Conservation (phyloP, 1,140 invertebrate species). For the Euura lappo region DNA sequence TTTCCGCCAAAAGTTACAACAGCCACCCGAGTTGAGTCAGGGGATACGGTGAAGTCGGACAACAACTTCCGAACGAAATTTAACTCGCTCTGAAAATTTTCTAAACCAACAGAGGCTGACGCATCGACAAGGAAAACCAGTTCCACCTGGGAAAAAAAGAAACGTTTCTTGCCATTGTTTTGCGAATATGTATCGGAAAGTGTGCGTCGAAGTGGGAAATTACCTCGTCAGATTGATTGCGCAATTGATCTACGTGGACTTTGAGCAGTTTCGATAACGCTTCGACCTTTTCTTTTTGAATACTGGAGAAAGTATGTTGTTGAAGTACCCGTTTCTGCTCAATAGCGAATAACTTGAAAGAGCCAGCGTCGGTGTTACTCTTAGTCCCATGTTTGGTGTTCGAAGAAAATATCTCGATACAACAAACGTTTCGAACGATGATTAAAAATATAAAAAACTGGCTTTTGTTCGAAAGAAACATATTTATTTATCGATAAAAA, state of each 20-base stretch:
- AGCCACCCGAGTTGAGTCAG: conserved; percentile 68
- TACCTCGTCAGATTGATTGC: conserved; percentile 36
- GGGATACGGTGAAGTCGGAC: conserved; percentile 73
- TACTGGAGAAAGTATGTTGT: neutral
- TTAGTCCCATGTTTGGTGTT: too few species aligned
- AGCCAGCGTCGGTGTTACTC: neutral
- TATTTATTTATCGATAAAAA: too few species aligned
- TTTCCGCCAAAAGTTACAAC: conserved; percentile 73
- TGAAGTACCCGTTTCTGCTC: neutral
- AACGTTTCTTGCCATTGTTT: neutral
- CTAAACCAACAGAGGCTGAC: conserved; percentile 70
- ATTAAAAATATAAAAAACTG: too few species aligned
- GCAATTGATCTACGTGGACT: conserved; percentile 36
- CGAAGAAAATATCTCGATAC: too few species aligned
- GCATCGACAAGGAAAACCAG: conserved; percentile 75
- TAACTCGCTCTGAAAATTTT: conserved; percentile 73
- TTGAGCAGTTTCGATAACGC: conserved; percentile 33
- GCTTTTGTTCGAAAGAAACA: too few species aligned
- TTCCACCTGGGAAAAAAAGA: conserved; percentile 59
- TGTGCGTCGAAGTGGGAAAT: neutral
- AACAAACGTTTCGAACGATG: too few species aligned
- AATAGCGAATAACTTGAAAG: neutral
- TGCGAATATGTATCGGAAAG: conserved; percentile 6
- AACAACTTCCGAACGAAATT: conserved; percentile 75
- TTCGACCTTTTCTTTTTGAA: conserved; percentile 28